A percentile compares a stretch with the other conserved stretches of the same genome.
Conservation (phyloP, 2,888 invertebrate species). For the Rosalia funebris region DNA sequence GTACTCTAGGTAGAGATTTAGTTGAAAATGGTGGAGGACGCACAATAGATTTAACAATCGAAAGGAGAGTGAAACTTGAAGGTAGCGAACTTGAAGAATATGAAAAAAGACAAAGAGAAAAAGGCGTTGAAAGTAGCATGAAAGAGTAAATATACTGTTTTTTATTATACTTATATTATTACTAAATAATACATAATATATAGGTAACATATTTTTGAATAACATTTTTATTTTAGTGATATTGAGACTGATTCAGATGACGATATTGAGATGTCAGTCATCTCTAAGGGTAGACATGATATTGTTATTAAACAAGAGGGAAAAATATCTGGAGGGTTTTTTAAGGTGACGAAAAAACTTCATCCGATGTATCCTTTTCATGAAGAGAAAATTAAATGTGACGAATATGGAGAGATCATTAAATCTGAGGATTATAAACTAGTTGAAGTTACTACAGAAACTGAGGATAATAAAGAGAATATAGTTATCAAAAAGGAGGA, state of each 20-base stretch:
- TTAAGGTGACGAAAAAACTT: slow-evolving; percentile 88
- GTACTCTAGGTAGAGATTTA: slow-evolving; percentile 81
- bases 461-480: slow-evolving; percentile 77
- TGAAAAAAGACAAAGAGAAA: slow-evolving; percentile 73
- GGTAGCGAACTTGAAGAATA: slow-evolving; percentile 83
- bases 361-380: slow-evolving; percentile 97
- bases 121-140: slow-evolving; percentile 48
- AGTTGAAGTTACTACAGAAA: slow-evolving; percentile 75
- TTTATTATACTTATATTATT: neutral
- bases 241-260: slow-evolving; percentile 85
- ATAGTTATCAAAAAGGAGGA: slow-evolving; percentile 73
- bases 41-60: slow-evolving; percentile 76
- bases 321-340: slow-evolving; percentile 76
- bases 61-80: slow-evolving; percentile 77
- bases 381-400: slow-evolving; percentile 89
- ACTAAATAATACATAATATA: neutral
- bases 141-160: slow-evolving; percentile 55
- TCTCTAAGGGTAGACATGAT: slow-evolving; percentile 84
- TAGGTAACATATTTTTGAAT: too few species aligned
- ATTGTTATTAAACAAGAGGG: slow-evolving; percentile 83
- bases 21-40: slow-evolving; percentile 81
- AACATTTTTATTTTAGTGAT: slow-evolving; percentile 65
- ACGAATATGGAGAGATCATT: slow-evolving; percentile 97
- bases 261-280: slow-evolving; percentile 85
- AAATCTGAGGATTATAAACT: slow-evolving; percentile 91